These are phyloP conservation scores for Atractosteus spatula DNA, from an alignment of 2,113 vertebrate species.

Conservation along the genomic window DNA sequence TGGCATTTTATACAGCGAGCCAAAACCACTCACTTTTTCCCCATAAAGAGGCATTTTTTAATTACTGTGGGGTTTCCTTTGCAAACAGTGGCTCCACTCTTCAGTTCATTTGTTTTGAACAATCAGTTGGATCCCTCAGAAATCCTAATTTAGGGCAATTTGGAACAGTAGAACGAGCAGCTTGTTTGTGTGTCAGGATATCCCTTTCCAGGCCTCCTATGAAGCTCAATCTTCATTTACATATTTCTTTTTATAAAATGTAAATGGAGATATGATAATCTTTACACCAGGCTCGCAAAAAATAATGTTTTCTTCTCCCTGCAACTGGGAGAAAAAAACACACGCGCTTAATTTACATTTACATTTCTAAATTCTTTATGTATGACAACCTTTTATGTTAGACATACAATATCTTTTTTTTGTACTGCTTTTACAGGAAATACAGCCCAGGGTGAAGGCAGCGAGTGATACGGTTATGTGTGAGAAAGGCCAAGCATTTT, in stretches of 20 bases:
- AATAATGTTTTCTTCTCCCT: constrained; percentile 47
- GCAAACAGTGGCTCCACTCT: constrained; percentile 52
- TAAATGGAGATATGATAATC: constrained; percentile 68
- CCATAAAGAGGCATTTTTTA: constrained; percentile 66
- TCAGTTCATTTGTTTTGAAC: constrained; percentile 55
- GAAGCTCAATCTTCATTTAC: constrained; percentile 57
- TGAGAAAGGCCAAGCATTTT: background rate
- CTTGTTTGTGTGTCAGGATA: constrained; percentile 33
- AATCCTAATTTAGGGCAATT: constrained; percentile 58
- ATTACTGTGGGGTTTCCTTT: constrained; percentile 58
- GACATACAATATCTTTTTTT: constrained; percentile 2
- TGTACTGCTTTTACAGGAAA: background rate
- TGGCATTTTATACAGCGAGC: constrained; percentile 65
- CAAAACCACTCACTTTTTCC: constrained; percentile 64
- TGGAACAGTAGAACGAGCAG: constrained; percentile 35
- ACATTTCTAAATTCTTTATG: constrained; percentile 11
- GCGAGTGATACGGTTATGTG: background rate
- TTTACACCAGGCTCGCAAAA: constrained; percentile 56
- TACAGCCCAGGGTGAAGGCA: too few species aligned
- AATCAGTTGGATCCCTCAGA: constrained; percentile 57
- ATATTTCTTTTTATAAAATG: constrained; percentile 63
- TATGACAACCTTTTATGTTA: background rate
- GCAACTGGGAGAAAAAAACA: constrained; percentile 53
- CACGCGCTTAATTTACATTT: background rate
- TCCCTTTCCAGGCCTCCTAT: constrained; percentile 42